phyloP scores from a whole-genome alignment of 2,888 invertebrate genomes.

The Quadroppia sp. region DNA sequence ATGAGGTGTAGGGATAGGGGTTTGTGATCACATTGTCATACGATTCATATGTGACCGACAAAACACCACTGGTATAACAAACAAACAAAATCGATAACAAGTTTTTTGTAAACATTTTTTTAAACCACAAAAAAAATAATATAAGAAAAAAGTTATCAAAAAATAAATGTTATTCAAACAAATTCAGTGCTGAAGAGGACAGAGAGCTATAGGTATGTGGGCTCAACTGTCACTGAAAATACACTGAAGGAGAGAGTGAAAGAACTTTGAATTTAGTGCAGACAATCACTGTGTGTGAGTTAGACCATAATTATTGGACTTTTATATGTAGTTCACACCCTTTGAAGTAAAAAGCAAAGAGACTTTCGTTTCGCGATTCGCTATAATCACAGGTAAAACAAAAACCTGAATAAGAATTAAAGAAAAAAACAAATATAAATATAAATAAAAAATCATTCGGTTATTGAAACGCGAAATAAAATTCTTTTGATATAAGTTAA shows the following conservation, averaged over 20 bases:
- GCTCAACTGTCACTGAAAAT: slow-evolving; percentile 15
- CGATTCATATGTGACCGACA: not conserved
- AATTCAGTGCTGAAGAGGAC: not conserved
- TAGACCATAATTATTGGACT: slow-evolving; percentile 29
- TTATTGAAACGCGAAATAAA: not conserved
- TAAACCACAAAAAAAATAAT: not conserved
- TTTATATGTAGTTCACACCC: slow-evolving; percentile 32
- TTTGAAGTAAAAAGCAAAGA: not conserved
- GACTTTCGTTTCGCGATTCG: slow-evolving; percentile 13
- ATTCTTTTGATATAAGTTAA: not conserved
- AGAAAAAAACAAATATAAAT: no score
- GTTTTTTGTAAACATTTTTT: no score
- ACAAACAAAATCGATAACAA: not conserved
- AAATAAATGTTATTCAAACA: not conserved
- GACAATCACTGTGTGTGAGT: not conserved
- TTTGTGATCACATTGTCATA: not conserved
- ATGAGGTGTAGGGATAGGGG: not conserved
- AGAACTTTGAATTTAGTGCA: slow-evolving; percentile 26
- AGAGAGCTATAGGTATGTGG: not conserved
- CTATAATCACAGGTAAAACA: not conserved
- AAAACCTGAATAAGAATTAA: not conserved
- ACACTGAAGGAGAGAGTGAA: not conserved
- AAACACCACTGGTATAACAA: not conserved
- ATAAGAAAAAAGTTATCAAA: not conserved
- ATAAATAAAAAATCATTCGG: not conserved